Base-by-base conservation (phyloP, 2,797 vertebrate species). In the Chaenodraco wilsoni region DNA sequence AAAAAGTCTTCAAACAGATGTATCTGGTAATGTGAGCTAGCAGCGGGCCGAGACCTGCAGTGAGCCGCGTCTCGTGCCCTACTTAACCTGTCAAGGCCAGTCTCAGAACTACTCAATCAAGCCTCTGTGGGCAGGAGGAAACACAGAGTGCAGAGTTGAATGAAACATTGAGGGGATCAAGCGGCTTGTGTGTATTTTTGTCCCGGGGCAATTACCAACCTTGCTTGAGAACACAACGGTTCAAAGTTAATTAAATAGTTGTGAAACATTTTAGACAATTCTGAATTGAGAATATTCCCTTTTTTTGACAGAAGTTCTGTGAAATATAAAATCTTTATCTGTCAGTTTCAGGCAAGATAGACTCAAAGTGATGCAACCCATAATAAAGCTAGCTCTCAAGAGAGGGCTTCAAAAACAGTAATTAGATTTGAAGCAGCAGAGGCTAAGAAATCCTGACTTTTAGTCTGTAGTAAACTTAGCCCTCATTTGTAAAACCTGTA, bases 1-100 rank as follows among this genome's bases (percentile, higher is more conserved):
- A 79, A 61, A 85, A 83, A 82, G 43, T 65, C 72, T 54, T 79
- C 65, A 79, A 83, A 90, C 68, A 81, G 83, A 91, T 93, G 84
- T 79, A 82, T 81, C 40, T 67, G 74, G 50, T 90, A 88, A 93
- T 92, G 84, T 66, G 79, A 87, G 71, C 73, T 71, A 88, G 85
- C 84, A 83, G 71, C 17, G n/a, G 67, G 54, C 72, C 0, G 10
- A 57, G 82, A 63, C 80, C 83, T 83, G 81, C 75, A 72, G 67
- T 79, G 72, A 70, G 45, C 66, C 7, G 60, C 9, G 21, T 83
- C 80, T 79, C 17, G 31, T 82, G 83, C 69, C 84, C 86, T 83
- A 76, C 87, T 87, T 86, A 73, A 81, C 79, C 78, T 84, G 89
- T 88, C 90, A 77, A 27, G 74, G 64, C 48, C 43, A 61, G 72